These are phyloP conservation scores for Clarias batrachus DNA, from an alignment of 2,113 vertebrate species.

Conservation along the genomic window DNA sequence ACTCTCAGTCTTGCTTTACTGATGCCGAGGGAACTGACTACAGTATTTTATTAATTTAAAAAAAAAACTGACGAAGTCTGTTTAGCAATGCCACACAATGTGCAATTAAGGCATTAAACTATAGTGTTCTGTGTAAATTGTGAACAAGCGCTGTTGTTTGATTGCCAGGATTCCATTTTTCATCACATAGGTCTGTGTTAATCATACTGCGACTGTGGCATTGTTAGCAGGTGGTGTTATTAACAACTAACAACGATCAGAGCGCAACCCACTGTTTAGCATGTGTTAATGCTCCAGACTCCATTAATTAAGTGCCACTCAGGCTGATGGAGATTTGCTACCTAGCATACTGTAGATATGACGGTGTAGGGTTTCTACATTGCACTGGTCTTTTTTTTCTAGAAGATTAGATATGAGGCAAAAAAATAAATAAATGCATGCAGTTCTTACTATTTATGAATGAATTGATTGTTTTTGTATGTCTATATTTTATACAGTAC, in stretches of 20 bases:
- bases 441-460: not conserved
- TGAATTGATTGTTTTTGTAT: not conserved
- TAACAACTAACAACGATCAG: slow-evolving; percentile 24
- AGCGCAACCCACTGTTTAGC: slow-evolving; percentile 30
- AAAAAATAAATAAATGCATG: not conserved
- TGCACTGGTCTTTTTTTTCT: not conserved
- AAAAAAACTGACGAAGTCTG: not conserved
- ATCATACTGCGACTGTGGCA: slow-evolving; percentile 20
- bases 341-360: not conserved
- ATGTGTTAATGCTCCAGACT: slow-evolving; percentile 17
- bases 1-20: not conserved
- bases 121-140: not conserved
- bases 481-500: not conserved
- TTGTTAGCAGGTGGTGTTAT: slow-evolving; percentile 28
- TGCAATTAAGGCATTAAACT: not conserved
- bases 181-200: slow-evolving; percentile 16
- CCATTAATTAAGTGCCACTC: slow-evolving; percentile 34
- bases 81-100: not conserved
- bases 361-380: not conserved
- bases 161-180: slow-evolving; percentile 1
- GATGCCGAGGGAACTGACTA: not conserved
- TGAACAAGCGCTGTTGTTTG: not conserved
- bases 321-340: slow-evolving; percentile 13
- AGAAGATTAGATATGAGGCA: not conserved
- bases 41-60: too few species aligned